Evolutionary conservation across 2,888 invertebrate genomes (phyloP).

Genomic region (Epinotia nisella): DNA sequence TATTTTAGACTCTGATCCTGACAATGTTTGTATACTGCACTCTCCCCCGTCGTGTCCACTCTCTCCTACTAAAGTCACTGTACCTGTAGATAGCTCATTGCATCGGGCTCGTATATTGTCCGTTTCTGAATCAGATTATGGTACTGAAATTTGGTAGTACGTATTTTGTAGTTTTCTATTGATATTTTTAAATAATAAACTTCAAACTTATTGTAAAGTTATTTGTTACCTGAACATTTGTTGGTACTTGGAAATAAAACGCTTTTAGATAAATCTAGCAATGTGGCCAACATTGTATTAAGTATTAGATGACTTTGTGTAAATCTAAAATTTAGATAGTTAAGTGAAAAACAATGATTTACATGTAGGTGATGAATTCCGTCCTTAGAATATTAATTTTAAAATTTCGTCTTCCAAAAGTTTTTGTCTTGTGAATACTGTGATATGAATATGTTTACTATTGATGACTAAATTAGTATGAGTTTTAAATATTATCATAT

Average conservation of each 20-base stretch:
- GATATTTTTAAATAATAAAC: constrained; percentile 3
- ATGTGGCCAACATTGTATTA: constrained; percentile 6
- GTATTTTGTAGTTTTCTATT: constrained; percentile 26
- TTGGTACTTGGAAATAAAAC: constrained; percentile 21
- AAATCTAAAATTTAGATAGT: neutral
- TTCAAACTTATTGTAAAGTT: constrained; percentile 11
- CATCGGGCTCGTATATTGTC: constrained; percentile 88
- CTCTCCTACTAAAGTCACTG: constrained; percentile 85
- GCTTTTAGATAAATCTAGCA: constrained; percentile 26
- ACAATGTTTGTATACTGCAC: constrained; percentile 72
- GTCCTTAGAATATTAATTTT: constrained; percentile 66
- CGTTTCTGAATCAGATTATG: constrained; percentile 85
- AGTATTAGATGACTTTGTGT: constrained; percentile 21
- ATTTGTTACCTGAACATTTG: constrained; percentile 30
- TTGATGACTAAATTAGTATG: constrained; percentile 14
- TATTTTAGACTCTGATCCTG: constrained; percentile 79
- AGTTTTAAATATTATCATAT: constrained; percentile 25
- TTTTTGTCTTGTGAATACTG: constrained; percentile 61
- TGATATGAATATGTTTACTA: constrained; percentile 55
- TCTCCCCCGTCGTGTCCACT: constrained; percentile 79
- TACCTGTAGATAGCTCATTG: constrained; percentile 85
- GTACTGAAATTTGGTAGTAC: constrained; percentile 91
- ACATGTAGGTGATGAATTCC: constrained; percentile 45
- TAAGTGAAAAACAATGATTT: constrained; percentile 7
- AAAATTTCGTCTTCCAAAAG: constrained; percentile 66